Evolutionary conservation across 2,888 invertebrate genomes (phyloP).

Genomic region (Notodonta dromedarius): DNA sequence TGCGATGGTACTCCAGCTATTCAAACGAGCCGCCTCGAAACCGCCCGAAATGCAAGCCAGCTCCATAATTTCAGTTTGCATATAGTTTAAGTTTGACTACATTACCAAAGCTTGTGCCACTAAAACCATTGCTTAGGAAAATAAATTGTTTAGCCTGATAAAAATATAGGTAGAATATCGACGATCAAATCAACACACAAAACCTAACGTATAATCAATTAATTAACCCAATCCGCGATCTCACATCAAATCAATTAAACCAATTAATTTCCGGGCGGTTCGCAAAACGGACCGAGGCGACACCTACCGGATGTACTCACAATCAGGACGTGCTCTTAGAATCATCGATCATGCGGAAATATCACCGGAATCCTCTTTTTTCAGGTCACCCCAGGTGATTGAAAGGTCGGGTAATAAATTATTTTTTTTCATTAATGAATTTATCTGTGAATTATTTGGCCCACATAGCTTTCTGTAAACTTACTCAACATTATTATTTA

Average conservation of each 20-base stretch:
- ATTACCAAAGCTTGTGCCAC: too few species aligned
- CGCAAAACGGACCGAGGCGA: neutral
- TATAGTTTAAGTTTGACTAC: too few species aligned
- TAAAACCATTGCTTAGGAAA: too few species aligned
- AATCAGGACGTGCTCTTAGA: neutral
- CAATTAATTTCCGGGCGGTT: neutral
- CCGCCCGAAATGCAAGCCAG: too few species aligned
- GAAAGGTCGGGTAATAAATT: neutral
- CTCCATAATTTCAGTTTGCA: too few species aligned
- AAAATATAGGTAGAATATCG: neutral
- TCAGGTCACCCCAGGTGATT: neutral
- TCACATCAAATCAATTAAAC: neutral
- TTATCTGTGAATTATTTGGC: too few species aligned
- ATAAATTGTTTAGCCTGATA: too few species aligned
- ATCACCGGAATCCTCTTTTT: neutral
- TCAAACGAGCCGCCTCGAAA: too few species aligned
- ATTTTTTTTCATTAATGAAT: neutral
- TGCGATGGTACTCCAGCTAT: too few species aligned
- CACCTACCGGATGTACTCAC: neutral
- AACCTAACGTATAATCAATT: conserved; percentile 3
- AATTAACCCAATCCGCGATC: conserved; percentile 5
- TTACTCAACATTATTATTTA: too few species aligned
- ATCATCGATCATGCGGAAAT: conserved; percentile 2
- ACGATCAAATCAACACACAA: neutral
- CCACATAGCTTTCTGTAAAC: too few species aligned